Base-by-base conservation (phyloP, 2,797 vertebrate genomes). In the Sebastes vulpes region DNA sequence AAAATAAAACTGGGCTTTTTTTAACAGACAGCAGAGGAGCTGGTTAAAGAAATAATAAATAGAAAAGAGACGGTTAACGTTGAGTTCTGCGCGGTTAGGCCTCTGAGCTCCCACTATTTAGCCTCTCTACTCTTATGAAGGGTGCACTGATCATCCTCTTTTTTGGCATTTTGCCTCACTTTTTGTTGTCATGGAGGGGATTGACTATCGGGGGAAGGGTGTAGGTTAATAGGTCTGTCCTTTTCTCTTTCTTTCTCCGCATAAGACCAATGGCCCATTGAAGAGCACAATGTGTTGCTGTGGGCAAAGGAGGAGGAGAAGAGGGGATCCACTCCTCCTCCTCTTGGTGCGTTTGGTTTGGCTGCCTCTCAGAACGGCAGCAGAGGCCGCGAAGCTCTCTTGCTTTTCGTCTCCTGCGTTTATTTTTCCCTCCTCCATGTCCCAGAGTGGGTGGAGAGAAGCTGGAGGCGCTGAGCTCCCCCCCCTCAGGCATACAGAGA, bases 231-330 rank as follows among this genome's bases (percentile, higher is more conserved):
- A 90, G 89, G 78, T 83, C 87, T 92, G 81, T 95, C 86, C 89
- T 68, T 87, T 93, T 91, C 80, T 86, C 77, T 83, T 74, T 63
- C 64, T 80, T 59, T 79, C 87, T 83, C 90, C 87, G 88, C 64
- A 65, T 88, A 84, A 91, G 92, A 94, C 82, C 81, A 81, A 81
- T 66, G 77, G 89, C 90, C 94, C 90, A 92, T 92, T 92, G 93
- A 95, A 84, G 65, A 91, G 90, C 85, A 95, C 93, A 95, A 93
- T 96, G 91, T 84, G 92, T 91, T 86, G 92, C 93, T 65, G 87
- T 86, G 83, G 88, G 89, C 78, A 83, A 83, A 38, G 81, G 89
- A 89, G 89, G 87, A 77, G 75, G 81, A 59, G 46, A 29, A 29
- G 31, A 6, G 72, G 81, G 80, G 72, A 29, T 79, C 63, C 74